Evolutionary conservation across 1,140 invertebrate genomes (phyloP).

Genomic region (Cydia amplana): DNA sequence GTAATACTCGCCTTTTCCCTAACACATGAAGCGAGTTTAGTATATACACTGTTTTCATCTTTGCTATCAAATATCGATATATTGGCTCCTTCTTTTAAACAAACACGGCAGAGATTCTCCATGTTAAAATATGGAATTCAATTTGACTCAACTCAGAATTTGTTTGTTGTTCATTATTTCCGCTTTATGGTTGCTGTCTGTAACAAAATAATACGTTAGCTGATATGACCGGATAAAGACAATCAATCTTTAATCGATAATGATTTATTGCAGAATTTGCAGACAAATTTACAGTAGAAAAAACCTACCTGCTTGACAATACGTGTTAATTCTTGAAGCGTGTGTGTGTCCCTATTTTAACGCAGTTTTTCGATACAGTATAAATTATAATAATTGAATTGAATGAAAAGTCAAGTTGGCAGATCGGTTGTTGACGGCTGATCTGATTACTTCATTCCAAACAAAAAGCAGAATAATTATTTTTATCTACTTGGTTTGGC

Average conservation of each 20-base stretch:
- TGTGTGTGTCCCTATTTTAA: background rate
- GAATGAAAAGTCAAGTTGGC: no score
- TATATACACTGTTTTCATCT: slow-evolving; percentile 42
- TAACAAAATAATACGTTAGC: background rate
- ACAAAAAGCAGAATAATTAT: background rate
- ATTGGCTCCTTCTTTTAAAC: slow-evolving; percentile 56
- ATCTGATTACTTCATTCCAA: background rate
- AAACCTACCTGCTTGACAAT: background rate
- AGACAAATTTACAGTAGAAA: background rate
- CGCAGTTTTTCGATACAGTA: background rate
- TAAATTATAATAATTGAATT: background rate
- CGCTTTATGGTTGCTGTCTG: background rate
- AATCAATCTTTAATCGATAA: no score
- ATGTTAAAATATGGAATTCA: slow-evolving; percentile 29
- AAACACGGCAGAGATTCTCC: slow-evolving; percentile 57
- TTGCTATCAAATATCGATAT: slow-evolving; percentile 58
- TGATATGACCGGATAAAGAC: background rate
- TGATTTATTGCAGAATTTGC: no score
- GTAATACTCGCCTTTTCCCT: slow-evolving; percentile 53
- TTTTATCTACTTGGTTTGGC: background rate
- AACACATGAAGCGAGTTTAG: slow-evolving; percentile 55
- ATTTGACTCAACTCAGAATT: background rate
- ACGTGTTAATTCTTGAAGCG: background rate
- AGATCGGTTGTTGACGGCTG: background rate
- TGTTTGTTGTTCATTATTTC: background rate